Evolutionary conservation across 2,797 vertebrate genomes (phyloP), one percentile per base, ranked within the genome.

Genomic region (Brachymystax lenok): DNA sequence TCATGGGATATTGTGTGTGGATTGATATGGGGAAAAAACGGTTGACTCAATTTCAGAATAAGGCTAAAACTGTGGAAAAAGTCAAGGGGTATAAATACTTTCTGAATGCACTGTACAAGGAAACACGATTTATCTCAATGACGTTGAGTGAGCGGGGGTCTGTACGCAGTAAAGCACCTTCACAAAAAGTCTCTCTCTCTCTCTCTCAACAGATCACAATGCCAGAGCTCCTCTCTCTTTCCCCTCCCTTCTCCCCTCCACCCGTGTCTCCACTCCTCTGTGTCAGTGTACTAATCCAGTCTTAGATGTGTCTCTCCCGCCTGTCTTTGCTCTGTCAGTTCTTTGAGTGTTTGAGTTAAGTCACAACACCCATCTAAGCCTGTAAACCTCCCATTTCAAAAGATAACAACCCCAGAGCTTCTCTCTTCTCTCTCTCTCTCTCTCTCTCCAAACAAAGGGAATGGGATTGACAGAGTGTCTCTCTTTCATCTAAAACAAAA

Each of bases 281-380:
- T 28, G 51, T 13, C 71, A 12, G 28, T 72, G 78, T 80, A 83
- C 80, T 84, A 80, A 78, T 78, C 71, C 79, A 80, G 56, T 81
- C 81, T 87, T 82, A 72, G 85, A 85, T 86, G 77, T 78, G 80
- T 74, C 79, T 84, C 74, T 71, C 64, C 51, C 78, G 80, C 74
- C 78, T 80, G 59, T 81, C 82, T 87, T 81, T 83, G 83, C 79
- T 82, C 78, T 77, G 80, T 83, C 81, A 82, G 80, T 82, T 82
- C 76, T 2, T 24, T 71, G 69, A 79, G 80, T 86, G 75, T 69
- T 46, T 50, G 82, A 82, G 79, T 88, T 86, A 79, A 84, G 79
- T 86, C 56, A 27, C 75, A 77, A 75, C 63, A 80, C 69, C 78
- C 71, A 64, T 81, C 79, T 77, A 79, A 86, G 79, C 79, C 78